Percentiles rank a stretch among this genome's conserved stretches.
Evolutionary conservation across 2,797 vertebrate genomes (phyloP).

Genomic region (Prionace glauca): DNA sequence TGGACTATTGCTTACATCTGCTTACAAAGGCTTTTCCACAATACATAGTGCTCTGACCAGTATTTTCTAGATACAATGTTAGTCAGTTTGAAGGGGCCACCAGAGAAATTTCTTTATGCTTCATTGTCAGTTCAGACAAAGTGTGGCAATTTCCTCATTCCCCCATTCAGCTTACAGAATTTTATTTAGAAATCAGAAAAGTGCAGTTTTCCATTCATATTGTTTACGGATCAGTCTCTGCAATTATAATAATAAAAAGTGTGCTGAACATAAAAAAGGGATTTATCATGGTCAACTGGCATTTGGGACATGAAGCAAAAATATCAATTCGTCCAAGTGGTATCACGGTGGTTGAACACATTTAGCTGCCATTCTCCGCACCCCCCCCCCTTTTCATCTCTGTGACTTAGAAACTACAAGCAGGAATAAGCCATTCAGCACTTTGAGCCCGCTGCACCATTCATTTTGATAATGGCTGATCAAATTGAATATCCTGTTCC

Average conservation of each 20-base stretch:
- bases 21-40: slow-evolving; percentile 52
- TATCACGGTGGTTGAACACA: neutral
- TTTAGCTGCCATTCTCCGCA: neutral
- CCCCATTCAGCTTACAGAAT: neutral
- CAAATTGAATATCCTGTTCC: no score
- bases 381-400: neutral
- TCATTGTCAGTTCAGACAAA: neutral
- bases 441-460: no score
- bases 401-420: neutral
- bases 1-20: slow-evolving; percentile 48
- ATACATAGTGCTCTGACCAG: slow-evolving; percentile 38
- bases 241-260: neutral
- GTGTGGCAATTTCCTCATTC: no score
- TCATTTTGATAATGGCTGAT: no score
- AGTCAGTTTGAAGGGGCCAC: neutral
- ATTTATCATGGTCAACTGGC: neutral
- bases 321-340: neutral
- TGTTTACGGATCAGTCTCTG: neutral
- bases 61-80: slow-evolving; percentile 12
- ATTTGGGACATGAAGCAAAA: neutral
- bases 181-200: neutral
- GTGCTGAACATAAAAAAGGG: neutral
- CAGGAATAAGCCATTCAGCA: no score
- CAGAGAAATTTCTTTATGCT: neutral
- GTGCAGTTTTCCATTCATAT: neutral